A percentile compares a stretch with the other conserved stretches of the same genome.
Conservation (phyloP, 2,888 invertebrate species). For the Trisateles emortualis region DNA sequence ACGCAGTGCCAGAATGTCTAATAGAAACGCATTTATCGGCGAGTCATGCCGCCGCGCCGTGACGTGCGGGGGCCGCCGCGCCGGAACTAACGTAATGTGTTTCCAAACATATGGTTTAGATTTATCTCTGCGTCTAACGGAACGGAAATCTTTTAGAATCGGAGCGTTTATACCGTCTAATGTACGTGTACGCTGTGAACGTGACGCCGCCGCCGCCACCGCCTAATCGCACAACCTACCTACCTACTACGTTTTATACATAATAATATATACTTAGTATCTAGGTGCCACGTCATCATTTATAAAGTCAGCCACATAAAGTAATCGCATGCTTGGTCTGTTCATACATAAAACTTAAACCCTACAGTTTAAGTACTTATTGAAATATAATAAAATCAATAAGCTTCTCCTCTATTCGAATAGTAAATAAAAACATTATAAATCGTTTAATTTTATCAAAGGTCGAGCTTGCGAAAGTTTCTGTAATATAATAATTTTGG, state of each 20-base stretch:
- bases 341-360: no score
- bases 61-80: neutral
- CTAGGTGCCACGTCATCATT: neutral
- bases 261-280: neutral
- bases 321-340: no score
- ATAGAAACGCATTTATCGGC: constrained; percentile 1
- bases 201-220: neutral
- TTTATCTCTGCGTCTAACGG: neutral
- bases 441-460: no score
- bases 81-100: neutral
- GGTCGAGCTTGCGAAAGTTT: no score
- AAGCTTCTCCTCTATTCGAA: no score
- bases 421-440: no score
- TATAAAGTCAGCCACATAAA: no score
- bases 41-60: neutral
- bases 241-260: neutral
- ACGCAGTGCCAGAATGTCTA: neutral
- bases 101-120: constrained; percentile 1
- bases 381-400: no score
- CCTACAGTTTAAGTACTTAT: no score
- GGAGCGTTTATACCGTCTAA: neutral
- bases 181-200: neutral
- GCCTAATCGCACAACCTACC: neutral
- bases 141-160: constrained; percentile 1
- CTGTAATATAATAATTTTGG: no score